Evolutionary conservation across 2,113 vertebrate genomes (phyloP), one percentile per base, ranked within the genome.

Genomic region (Ursus arctos): DNA sequence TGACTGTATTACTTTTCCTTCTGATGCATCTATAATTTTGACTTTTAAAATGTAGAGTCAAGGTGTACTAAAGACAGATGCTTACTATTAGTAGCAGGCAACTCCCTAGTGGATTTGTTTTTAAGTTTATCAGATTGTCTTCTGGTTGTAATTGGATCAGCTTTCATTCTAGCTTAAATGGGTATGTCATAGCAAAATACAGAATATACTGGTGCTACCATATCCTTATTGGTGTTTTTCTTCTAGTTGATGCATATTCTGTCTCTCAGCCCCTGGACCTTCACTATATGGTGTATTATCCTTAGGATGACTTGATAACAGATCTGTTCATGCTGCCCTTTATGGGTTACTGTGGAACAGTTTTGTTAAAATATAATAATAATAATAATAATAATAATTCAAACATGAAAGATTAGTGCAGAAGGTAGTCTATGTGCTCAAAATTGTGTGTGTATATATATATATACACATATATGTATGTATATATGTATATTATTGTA

Each of bases 101-200:
- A 69, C 88, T 59, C 55, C 80, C 94, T 57, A 72, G 28, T 86
- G 24, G 19, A 6, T 91, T 86, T 96, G 47, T 85, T 97, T 90
- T 89, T 11, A 53, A 13, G 0, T 49, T 72, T 81, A 95, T 72
- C 7, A 71, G 16, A 77, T 40, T 94, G 19, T 79, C 36, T 14
- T 95, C 36, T 57, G 19, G 2, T 76, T 63, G 49, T 3, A 82
- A 47, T 9, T 57, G 43, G 0, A 1, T 84, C 71, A 81, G 43
- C 47, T 97, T 87, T 97, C 49, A 83, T 97, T 98, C 85, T 92
- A 85, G 86, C 22, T 40, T 91, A 80, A 97, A 19, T n/a, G 31
- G 21, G 4, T 61, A 40, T 18, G 12, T 2, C 1, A 19, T 7
- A 76, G 31, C 6, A 81, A 7, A 85, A 55, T 49, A 90, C 1